Evolutionary conservation across 2,888 invertebrate genomes (phyloP).

Genomic region (Phragmatobia fuliginosa): DNA sequence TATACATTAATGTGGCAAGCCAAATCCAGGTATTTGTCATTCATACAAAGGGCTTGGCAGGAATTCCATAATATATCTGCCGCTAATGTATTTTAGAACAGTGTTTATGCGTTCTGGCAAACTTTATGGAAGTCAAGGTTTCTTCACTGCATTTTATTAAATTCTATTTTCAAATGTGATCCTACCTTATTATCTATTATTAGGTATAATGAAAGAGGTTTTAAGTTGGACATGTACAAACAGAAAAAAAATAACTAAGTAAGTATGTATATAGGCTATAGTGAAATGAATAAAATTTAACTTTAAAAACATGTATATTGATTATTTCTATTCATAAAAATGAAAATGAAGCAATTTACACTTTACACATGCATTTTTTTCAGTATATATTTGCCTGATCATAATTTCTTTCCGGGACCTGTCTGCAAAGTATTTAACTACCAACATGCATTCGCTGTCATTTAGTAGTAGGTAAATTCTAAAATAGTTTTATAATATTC

Average conservation of each 20-base stretch:
- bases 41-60: slow-evolving; percentile 15
- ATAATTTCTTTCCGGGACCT: neutral
- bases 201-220: slow-evolving; percentile 8
- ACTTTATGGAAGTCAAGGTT: slow-evolving; percentile 32
- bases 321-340: neutral
- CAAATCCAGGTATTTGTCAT: slow-evolving; percentile 31
- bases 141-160: slow-evolving; percentile 22
- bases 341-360: neutral
- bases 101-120: slow-evolving; percentile 40
- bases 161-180: slow-evolving; percentile 40
- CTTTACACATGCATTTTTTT: neutral
- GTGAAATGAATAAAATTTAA: neutral
- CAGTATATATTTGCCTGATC: neutral
- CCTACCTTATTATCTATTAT: slow-evolving; percentile 12
- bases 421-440: neutral
- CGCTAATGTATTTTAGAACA: slow-evolving; percentile 22
- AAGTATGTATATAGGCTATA: neutral
- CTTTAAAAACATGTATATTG: neutral
- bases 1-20: neutral
- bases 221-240: neutral
- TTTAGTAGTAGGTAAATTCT: neutral
- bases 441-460: neutral
- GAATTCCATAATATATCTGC: neutral
- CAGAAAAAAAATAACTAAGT: neutral
- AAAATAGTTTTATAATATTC: neutral